Conservation (phyloP, 2,113 vertebrate species). For the Pantherophis guttatus region DNA sequence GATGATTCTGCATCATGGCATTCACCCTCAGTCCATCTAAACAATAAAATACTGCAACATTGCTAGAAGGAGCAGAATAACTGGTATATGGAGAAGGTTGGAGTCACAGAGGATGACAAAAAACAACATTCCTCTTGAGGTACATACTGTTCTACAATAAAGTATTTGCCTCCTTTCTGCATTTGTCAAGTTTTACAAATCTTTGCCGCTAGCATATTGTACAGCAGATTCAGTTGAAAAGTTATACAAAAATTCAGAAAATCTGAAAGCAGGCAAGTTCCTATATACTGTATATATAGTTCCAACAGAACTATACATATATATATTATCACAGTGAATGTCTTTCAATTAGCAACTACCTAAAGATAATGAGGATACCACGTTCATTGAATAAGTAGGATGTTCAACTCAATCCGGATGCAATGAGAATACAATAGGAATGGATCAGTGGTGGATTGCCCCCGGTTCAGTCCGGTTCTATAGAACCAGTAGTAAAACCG, state of each 20-base stretch:
- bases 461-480: no score
- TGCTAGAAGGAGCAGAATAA: not conserved
- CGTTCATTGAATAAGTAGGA: not conserved
- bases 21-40: not conserved
- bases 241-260: not conserved
- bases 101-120: not conserved
- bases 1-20: not conserved
- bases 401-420: not conserved
- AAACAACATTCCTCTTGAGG: not conserved
- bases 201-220: not conserved
- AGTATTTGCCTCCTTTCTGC: not conserved
- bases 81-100: not conserved
- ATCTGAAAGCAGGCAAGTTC: not conserved
- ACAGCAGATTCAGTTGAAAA: not conserved
- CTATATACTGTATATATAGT: not conserved
- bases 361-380: not conserved
- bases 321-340: not conserved
- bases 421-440: not conserved
- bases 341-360: not conserved
- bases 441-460: no score
- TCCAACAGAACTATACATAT: not conserved
- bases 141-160: not conserved
- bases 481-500: no score
- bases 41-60: not conserved
- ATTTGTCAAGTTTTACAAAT: not conserved